These are phyloP conservation scores for Oceanites oceanicus DNA, from an alignment of 2,113 vertebrate genomes.

Conservation along the genomic window DNA sequence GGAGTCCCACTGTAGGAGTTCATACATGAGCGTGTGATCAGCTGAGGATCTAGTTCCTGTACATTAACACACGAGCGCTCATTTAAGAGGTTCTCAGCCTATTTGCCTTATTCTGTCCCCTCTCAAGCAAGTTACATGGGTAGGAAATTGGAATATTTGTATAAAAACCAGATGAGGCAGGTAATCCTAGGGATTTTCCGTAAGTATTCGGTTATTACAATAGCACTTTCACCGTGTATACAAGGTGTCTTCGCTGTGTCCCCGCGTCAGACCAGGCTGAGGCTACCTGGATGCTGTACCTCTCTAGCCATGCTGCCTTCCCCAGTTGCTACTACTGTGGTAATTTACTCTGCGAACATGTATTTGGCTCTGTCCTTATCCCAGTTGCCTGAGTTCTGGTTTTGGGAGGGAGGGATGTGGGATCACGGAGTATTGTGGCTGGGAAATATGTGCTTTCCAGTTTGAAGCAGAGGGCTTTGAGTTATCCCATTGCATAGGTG, in stretches of 20 bases:
- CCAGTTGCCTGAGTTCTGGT: background rate
- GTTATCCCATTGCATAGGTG: too few species aligned
- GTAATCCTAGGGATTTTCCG: background rate
- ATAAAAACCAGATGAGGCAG: background rate
- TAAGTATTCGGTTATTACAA: background rate
- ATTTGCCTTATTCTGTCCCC: background rate
- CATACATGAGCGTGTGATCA: background rate
- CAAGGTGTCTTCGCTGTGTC: background rate
- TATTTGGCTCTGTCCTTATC: background rate
- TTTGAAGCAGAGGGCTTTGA: background rate
- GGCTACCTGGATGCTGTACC: background rate
- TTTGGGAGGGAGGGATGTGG: background rate
- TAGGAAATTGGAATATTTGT: background rate
- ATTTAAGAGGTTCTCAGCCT: background rate
- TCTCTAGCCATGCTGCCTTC: background rate
- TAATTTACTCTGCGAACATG: background rate
- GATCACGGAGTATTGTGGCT: background rate
- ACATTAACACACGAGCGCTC: fast-evolving
- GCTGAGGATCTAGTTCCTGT: background rate
- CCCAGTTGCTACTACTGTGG: background rate
- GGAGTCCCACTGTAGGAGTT: background rate
- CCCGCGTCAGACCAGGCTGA: background rate
- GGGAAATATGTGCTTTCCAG: background rate
- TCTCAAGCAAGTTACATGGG: background rate
- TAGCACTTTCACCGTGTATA: background rate